These are phyloP conservation scores for Gavialis gangeticus DNA, from an alignment of 2,113 vertebrate genomes.

Conservation along the genomic window DNA sequence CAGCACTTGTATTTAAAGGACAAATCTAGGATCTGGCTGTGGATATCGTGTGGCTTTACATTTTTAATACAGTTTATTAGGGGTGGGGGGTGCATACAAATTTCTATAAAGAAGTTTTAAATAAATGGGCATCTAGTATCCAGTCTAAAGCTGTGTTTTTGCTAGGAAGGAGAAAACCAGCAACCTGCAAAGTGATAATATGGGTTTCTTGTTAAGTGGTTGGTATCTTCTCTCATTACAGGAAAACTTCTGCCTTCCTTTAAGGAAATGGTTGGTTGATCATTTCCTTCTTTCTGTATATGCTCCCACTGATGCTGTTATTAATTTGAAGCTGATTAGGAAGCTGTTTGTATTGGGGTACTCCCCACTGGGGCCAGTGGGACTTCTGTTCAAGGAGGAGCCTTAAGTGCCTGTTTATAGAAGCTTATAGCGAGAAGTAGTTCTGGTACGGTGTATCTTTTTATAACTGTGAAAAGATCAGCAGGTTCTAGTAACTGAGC, in stretches of 20 bases:
- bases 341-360: not conserved
- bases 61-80: not conserved
- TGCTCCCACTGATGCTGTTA: not conserved
- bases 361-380: not conserved
- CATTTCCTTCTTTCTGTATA: not conserved
- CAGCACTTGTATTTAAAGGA: not conserved
- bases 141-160: not conserved
- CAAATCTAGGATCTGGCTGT: fast-evolving
- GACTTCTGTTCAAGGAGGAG: not conserved
- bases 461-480: no score
- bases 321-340: not conserved
- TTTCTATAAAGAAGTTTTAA: not conserved
- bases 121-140: not conserved
- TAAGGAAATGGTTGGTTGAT: not conserved
- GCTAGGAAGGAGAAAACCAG: no score
- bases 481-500: not conserved
- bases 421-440: not conserved
- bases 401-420: not conserved
- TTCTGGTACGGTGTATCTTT: not conserved
- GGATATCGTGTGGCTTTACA: not conserved
- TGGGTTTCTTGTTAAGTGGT: not conserved
- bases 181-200: not conserved
- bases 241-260: not conserved
- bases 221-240: not conserved
- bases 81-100: not conserved